Percentiles rank a stretch among this genome's conserved stretches.
Conservation (phyloP, 2,797 vertebrate species). For the Pachyuromys duprasi region DNA sequence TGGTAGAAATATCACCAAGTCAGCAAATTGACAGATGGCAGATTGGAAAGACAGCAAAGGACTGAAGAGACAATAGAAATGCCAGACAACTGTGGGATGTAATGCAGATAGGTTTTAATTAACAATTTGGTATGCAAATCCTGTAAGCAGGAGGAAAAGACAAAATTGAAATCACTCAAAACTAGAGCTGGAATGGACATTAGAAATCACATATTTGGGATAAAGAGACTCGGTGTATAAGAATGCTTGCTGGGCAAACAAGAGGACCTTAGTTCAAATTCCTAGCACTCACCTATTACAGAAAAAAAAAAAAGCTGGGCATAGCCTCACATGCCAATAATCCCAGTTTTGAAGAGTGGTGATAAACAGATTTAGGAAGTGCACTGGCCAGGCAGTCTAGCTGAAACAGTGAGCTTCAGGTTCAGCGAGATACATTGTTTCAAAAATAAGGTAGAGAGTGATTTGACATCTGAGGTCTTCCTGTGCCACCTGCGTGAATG, state of each 20-base stretch:
- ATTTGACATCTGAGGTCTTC: not conserved
- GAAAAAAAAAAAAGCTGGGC: not conserved
- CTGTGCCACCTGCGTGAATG: not conserved
- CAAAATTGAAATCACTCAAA: constrained; percentile 40
- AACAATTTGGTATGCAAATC: constrained; percentile 60
- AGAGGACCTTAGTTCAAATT: not conserved
- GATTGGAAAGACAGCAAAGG: constrained; percentile 71
- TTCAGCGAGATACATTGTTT: not conserved
- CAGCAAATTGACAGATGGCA: constrained; percentile 80
- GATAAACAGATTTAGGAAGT: not conserved
- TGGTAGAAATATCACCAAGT: constrained; percentile 61
- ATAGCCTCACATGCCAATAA: not conserved
- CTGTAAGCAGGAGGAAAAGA: not conserved
- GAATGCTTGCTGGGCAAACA: not conserved
- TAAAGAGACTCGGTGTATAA: not conserved
- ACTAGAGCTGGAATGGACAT: not conserved
- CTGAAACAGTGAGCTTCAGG: not conserved
- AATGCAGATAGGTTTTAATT: constrained; percentile 22
- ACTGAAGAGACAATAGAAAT: constrained; percentile 58
- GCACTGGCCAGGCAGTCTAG: not conserved
- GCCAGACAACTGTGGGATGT: constrained; percentile 59
- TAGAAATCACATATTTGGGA: not conserved
- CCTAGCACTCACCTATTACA: not conserved
- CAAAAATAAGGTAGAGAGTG: not conserved
- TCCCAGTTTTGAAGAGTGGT: not conserved